Evolutionary conservation across 1,140 invertebrate genomes (phyloP), one percentile per base, ranked within the genome.

Genomic region (Aphis craccivora): DNA sequence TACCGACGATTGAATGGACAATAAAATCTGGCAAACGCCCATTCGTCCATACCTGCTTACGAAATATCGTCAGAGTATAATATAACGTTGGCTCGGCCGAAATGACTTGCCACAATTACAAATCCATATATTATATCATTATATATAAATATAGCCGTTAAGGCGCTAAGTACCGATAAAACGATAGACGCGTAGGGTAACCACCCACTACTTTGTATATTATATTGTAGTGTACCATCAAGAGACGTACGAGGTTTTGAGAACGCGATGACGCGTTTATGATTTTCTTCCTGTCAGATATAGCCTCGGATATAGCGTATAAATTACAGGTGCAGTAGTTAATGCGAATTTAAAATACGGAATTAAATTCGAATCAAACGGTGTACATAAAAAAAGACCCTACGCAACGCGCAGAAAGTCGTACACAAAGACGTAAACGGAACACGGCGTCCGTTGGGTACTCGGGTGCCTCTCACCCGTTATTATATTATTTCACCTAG

Each of bases 351-450:
- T 90, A 60, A 67, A 67, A 90, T 14, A 4, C 23, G 22, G 25
- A 30, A 90, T 90, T 43, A 67, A 90, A 90, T 60, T 90, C 37
- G n/a, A 90, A 90, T 90, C 89, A 90, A 90, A 88, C 7, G 18
- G 14, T 51, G 51, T 51, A 30, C 43, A 84, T 14, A 43, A 20
- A 40, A 43, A 40, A 43, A 86, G 43, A 43, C 25, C 25, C 43
- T 14, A 86, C 22, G 48, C 22, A 43, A 0, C 1, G 40, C 35
- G 35, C 23, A 55, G 43, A 51, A 88, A 23, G 48, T 35, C 45
- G 18, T 22, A 22, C 18, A 51, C 86, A 88, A 88, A n/a, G 35
- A 14, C 30, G 86, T 88, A 88, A 48, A 88, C 81, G 23, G 23
- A 45, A 87, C 25, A 90, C 23, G 11, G 40, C n/a, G 25, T 86